Evolutionary conservation across 2,113 vertebrate genomes (phyloP), one percentile per base, ranked within the genome.

Genomic region (Anas platyrhynchos): DNA sequence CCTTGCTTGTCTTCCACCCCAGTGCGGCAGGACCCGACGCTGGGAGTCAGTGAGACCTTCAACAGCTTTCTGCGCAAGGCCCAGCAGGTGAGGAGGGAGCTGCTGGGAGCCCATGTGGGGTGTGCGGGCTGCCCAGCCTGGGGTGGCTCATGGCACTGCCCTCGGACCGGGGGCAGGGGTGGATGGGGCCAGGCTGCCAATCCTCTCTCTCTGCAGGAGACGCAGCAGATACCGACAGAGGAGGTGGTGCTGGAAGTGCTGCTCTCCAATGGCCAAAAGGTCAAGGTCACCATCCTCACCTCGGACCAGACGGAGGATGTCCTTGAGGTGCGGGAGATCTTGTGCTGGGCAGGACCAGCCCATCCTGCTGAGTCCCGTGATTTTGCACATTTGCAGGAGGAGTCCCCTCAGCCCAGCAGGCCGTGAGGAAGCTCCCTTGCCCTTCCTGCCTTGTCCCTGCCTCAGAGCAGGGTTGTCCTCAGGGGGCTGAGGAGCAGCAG

Each of bases 271-370:
- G 99, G 99, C 55, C 99, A 99, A 98, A 99, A 98, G 96, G 98
- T 99, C 71, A 98, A 98, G 54, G 98, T 99, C 97, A 98, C 97
- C 92, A 98, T 99, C 83, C 97, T 99, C 58, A 99, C 99, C 36
- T 99, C 99, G 0, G 99, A 99, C 97, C 99, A 99, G 97, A 99
- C 99, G 0, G 99, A 99, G 91, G 99, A 99, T 25, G 99, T 99
- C 65, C 98, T 99, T 11, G 99, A 99, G 98, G 99, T 99, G 91
- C 83, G n/a, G 16, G n/a, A 86, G 62, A 44, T 79, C 62, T 68
- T 2, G 1, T 29, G 58, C 62, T 34, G 77, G 41, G 32, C 22
- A 36, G 82, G 77, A 74, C 12, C 13, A 12, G 72, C 44, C 44
- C 59, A 21, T 88, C 29, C 16, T 27, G 55, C 23, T 6, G 16